phyloP scores from a whole-genome alignment of 2,888 invertebrate genomes.

The Tachina grossa region DNA sequence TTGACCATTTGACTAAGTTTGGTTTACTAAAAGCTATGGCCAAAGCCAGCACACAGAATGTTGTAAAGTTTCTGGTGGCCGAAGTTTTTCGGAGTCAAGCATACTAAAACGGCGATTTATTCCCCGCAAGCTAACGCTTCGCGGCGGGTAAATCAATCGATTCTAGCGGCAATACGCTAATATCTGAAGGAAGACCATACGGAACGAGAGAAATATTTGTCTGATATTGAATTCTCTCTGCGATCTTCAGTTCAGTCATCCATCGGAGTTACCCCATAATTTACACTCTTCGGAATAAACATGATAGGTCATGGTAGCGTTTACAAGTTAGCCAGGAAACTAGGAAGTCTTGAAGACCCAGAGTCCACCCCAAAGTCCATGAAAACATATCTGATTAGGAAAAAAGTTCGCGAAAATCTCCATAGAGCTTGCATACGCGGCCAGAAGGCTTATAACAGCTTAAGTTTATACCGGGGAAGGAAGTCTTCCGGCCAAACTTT shows the following conservation, averaged over 20 bases:
- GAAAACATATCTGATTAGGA: background rate
- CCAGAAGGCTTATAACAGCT: background rate
- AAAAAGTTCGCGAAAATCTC: background rate
- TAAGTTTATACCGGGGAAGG: background rate
- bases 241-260: background rate
- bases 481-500: background rate
- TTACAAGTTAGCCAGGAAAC: background rate
- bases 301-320: background rate
- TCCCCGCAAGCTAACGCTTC: no score
- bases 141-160: no score
- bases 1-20: no score
- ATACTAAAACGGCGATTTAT: no score
- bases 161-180: no score
- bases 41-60: no score
- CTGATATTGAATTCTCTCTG: background rate
- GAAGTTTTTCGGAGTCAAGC: no score
- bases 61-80: no score
- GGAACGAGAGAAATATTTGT: background rate
- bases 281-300: background rate
- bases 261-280: background rate
- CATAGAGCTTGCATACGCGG: no score
- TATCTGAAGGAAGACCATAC: background rate
- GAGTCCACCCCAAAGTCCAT: background rate
- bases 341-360: background rate
- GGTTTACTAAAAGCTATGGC: no score